Evolutionary conservation across 2,888 invertebrate genomes (phyloP).

Genomic region (Caenorhabditis virilis): DNA sequence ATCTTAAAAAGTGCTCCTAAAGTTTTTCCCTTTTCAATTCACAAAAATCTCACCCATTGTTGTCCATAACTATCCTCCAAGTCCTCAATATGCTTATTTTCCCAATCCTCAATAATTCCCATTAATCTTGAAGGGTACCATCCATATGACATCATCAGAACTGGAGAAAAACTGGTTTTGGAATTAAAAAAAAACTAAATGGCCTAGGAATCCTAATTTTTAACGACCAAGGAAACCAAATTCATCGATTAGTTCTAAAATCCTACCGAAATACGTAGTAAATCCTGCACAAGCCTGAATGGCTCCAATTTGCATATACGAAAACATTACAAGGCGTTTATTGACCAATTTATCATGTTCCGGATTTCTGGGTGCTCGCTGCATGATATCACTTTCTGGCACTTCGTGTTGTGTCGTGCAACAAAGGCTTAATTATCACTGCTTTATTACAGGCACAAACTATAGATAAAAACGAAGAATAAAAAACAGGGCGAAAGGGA

Average conservation of each 20-base stretch:
- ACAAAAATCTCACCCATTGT: conserved; percentile 82
- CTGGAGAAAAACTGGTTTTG: conserved; percentile 68
- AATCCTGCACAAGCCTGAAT: conserved; percentile 99
- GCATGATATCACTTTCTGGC: conserved; percentile 80
- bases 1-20: neutral
- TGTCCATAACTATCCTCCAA: conserved; percentile 96
- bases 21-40: neutral
- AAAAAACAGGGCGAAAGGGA: too few species aligned
- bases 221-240: neutral
- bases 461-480: too few species aligned
- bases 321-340: conserved; percentile 92
- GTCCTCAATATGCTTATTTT: conserved; percentile 95
- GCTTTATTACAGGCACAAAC: too few species aligned
- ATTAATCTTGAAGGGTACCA: conserved; percentile 86
- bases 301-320: conserved; percentile 99
- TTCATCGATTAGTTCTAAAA: too few species aligned
- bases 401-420: too few species aligned
- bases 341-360: conserved; percentile 77
- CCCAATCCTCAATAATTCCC: conserved; percentile 95
- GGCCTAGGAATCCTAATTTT: neutral
- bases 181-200: neutral
- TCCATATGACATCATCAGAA: conserved; percentile 99
- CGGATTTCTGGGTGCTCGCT: conserved; percentile 75
- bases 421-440: too few species aligned
- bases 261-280: conserved; percentile 85